Conservation (phyloP, 2,888 invertebrate species). For the Rhingia campestris region DNA sequence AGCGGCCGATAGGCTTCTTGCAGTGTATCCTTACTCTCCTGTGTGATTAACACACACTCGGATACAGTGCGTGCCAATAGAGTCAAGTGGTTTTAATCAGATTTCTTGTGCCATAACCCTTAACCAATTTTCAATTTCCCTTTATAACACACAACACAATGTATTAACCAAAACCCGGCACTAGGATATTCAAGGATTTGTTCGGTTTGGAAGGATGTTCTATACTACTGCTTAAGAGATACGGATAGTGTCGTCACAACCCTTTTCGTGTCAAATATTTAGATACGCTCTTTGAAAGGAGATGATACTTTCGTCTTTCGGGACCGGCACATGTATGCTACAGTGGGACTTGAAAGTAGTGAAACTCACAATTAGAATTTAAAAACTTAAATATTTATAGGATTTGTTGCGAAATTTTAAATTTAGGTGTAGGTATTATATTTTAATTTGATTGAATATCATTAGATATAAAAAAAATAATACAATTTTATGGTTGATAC, state of each 20-base stretch:
- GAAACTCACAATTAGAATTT: too few species aligned
- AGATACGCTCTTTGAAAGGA: slow-evolving; percentile 46
- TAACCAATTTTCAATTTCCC: slow-evolving; percentile 69
- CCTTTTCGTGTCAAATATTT: slow-evolving; percentile 72
- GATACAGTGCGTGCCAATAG: slow-evolving; percentile 39
- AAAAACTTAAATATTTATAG: neutral
- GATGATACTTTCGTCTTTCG: slow-evolving; percentile 45
- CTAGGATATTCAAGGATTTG: slow-evolving; percentile 29
- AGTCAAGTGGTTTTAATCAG: slow-evolving; percentile 73
- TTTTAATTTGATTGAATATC: too few species aligned
- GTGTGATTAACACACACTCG: slow-evolving; percentile 1
- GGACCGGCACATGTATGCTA: neutral
- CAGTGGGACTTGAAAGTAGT: slow-evolving; percentile 20
- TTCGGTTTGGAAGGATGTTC: neutral
- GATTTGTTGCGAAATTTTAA: neutral
- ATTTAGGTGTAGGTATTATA: too few species aligned
- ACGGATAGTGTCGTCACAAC: slow-evolving; percentile 43
- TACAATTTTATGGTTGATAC: too few species aligned
- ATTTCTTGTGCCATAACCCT: slow-evolving; percentile 67
- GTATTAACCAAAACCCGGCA: slow-evolving; percentile 11
- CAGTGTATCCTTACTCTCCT: slow-evolving; percentile 39
- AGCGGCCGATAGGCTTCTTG: slow-evolving; percentile 14
- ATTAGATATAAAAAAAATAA: too few species aligned
- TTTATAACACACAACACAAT: slow-evolving; percentile 35
- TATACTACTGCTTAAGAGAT: slow-evolving; percentile 41